A percentile compares a stretch with the other conserved stretches of the same genome.
Conservation (phyloP, 2,113 vertebrate genomes). For the Limnothrissa miodon region DNA sequence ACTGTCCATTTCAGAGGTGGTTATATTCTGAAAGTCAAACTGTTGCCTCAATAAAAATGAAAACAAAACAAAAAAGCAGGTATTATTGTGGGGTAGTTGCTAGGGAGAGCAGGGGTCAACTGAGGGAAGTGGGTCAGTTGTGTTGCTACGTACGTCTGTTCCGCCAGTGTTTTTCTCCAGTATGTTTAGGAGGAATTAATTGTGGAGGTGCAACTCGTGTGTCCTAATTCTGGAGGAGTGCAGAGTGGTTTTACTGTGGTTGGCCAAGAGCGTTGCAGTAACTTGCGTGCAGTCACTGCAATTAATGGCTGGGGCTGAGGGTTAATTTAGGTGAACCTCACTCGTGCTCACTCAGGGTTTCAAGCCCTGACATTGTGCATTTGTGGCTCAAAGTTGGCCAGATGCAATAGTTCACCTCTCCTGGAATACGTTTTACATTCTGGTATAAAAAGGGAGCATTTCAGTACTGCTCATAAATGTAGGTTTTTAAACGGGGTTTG, state of each 20-base stretch:
- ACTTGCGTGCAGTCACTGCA: slow-evolving; percentile 4
- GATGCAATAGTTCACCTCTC: not conserved
- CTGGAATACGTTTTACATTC: not conserved
- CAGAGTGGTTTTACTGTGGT: slow-evolving; percentile 31
- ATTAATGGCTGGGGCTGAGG: slow-evolving; percentile 5
- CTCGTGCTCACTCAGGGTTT: not conserved
- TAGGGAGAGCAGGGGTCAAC: not conserved
- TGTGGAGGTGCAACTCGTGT: slow-evolving; percentile 19
- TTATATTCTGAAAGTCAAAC: too few species aligned
- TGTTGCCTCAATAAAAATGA: not conserved
- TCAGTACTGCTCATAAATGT: too few species aligned
- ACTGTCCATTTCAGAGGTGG: too few species aligned
- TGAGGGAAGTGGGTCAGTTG: slow-evolving; percentile 27
- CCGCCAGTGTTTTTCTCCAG: not conserved
- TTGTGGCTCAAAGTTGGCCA: not conserved
- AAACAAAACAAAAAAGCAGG: not conserved
- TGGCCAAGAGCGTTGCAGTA: slow-evolving; percentile 24
- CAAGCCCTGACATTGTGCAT: not conserved
- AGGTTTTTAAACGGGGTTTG: too few species aligned
- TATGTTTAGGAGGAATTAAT: slow-evolving; percentile 24
- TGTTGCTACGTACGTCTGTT: not conserved
- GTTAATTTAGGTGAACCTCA: slow-evolving; percentile 21
- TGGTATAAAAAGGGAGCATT: too few species aligned
- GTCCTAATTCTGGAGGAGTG: slow-evolving; percentile 35
- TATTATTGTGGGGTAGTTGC: not conserved